Conservation (phyloP, 2,888 invertebrate species). For the Sminthurides aquaticus region DNA sequence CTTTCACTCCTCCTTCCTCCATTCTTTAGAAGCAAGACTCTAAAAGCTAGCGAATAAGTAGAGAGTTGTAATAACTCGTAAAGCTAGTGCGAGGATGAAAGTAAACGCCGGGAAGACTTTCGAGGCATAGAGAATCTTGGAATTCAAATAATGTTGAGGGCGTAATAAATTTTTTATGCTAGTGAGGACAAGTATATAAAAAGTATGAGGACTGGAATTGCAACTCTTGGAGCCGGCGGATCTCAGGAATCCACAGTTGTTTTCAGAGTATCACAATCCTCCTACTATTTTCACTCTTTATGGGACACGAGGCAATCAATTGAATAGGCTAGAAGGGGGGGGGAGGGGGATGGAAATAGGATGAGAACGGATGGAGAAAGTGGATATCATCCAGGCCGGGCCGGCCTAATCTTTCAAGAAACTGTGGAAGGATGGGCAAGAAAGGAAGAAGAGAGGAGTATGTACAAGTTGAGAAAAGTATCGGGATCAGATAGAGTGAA, state of each 20-base stretch:
- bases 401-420: no score
- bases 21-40: not conserved
- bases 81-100: not conserved
- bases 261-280: not conserved
- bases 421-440: no score
- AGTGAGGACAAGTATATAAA: not conserved
- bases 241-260: no score
- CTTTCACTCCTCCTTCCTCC: not conserved
- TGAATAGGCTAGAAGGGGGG: not conserved
- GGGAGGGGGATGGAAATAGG: not conserved
- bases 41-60: not conserved
- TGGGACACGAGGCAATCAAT: slow-evolving; percentile 2
- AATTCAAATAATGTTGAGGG: not conserved
- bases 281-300: not conserved
- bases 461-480: no score
- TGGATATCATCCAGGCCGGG: not conserved
- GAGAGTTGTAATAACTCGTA: not conserved
- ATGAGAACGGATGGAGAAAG: no score
- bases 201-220: not conserved
- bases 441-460: no score
- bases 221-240: no score
- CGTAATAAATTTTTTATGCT: not conserved
- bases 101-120: not conserved
- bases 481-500: no score
- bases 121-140: not conserved